Base-by-base conservation (phyloP, 2,797 vertebrate genomes). In the Harpagifer antarcticus region DNA sequence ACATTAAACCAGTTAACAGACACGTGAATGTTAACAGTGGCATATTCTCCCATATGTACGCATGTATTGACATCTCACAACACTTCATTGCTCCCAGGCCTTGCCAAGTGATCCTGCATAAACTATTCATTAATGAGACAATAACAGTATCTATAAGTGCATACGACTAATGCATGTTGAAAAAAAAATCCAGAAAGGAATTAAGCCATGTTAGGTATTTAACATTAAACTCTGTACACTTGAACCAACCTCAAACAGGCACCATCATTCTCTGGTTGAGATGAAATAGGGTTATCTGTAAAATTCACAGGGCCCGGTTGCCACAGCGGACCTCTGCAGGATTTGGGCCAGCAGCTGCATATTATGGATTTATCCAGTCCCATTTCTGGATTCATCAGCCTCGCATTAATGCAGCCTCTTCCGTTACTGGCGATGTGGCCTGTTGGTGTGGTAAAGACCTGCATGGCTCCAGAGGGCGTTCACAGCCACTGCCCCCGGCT, bases 341-440 rank as follows among this genome's bases (percentile, higher is more conserved):
- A 86, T 89, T 72, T 81, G 60, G 76, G 68, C 78, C 78, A 83
- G 71, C 57, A 83, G 84, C 77, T 85, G 67, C 85, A 77, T 82
- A 79, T 88, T 83, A 82, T 54, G 69, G 80, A 85, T 86, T 88
- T 85, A 85, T 78, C 83, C 74, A 72, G 70, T 79, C 76, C 77
- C 77, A 72, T 87, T 89, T 87, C 74, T 78, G 80, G 84, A 88
- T 87, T 83, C 78, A 85, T 87, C 78, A 79, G 76, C 69, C 66
- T 68, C 33, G 15, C 61, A 20, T 85, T 84, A 88, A 85, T 83
- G 65, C 68, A 59, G 79, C 61, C 65, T 59, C 78, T 81, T 88
- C 79, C 72, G 33, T 80, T 64, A 53, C 83, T 74, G 79, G 57
- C 77, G 80, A 87, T 78, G 82, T 59, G 66, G 65, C 65, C 67